Conservation (phyloP, 2,113 vertebrate species). For the Bos taurus region DNA sequence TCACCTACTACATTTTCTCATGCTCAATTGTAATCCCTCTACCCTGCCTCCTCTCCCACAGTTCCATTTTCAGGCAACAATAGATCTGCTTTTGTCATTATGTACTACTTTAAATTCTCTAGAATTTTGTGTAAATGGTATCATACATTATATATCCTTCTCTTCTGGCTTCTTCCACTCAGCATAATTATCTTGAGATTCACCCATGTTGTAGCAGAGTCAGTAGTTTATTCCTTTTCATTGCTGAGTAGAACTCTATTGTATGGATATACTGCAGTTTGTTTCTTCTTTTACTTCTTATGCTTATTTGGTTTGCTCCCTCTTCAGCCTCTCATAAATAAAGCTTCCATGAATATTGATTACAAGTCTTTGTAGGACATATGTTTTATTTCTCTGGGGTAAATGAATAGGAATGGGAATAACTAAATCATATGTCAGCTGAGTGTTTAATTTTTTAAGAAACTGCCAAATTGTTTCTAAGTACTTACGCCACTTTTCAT, state of each 20-base stretch:
- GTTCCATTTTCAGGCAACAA: neutral
- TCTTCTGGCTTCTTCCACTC: neutral
- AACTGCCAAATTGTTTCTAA: neutral
- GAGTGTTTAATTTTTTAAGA: neutral
- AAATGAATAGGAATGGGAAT: neutral
- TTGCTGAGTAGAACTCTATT: neutral
- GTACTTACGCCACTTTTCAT: neutral
- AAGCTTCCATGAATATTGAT: neutral
- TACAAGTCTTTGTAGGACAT: neutral
- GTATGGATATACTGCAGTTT: neutral
- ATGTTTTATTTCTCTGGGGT: neutral
- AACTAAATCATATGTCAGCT: neutral
- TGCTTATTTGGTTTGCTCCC: neutral
- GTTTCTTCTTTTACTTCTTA: neutral
- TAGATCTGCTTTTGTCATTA: neutral
- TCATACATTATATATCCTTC: neutral
- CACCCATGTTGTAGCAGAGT: neutral
- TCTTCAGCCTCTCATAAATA: neutral
- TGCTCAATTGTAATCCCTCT: neutral
- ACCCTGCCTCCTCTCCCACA: neutral
- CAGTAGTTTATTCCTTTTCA: neutral
- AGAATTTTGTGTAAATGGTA: neutral
- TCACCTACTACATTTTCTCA: neutral
- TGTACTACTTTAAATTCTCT: neutral
- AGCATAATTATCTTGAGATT: neutral